Evolutionary conservation across 2,113 vertebrate genomes (phyloP).

Genomic region (Falco punctatus): DNA sequence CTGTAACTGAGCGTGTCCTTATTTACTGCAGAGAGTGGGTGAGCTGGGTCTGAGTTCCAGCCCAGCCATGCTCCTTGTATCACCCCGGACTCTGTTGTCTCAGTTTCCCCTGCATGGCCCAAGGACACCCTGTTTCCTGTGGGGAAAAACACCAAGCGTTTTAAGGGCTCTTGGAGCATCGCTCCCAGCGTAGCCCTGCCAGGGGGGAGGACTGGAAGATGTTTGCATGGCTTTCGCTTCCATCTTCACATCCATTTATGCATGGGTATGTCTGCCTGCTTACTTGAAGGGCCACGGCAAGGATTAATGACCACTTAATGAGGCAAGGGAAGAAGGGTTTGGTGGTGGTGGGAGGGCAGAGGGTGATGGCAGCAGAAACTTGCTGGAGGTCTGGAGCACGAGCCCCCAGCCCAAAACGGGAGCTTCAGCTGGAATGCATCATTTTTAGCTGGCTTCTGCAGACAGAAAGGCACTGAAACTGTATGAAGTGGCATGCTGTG

Average conservation of each 20-base stretch:
- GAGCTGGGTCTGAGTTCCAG: neutral
- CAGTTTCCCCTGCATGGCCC: neutral
- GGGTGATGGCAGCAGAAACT: neutral
- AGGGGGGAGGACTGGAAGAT: too few species aligned
- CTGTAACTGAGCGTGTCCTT: neutral
- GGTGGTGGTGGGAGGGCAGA: neutral
- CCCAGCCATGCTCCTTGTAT: fast-evolving
- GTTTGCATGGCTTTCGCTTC: fast-evolving
- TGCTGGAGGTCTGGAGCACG: neutral
- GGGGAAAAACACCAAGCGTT: neutral
- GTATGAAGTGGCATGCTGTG: neutral
- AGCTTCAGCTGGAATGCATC: neutral
- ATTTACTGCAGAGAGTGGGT: neutral
- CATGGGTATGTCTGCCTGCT: neutral
- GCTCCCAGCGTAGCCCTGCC: fast-evolving
- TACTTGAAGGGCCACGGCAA: fast-evolving
- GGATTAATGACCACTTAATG: neutral
- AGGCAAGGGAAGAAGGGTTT: neutral
- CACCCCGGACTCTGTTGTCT: neutral
- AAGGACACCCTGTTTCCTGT: fast-evolving
- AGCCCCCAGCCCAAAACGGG: fast-evolving
- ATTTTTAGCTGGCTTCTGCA: neutral
- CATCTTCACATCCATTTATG: neutral
- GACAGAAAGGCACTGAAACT: neutral
- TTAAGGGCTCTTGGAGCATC: neutral